phyloP scores from a whole-genome alignment of 2,113 vertebrate species.

The Trogon melanurus region DNA sequence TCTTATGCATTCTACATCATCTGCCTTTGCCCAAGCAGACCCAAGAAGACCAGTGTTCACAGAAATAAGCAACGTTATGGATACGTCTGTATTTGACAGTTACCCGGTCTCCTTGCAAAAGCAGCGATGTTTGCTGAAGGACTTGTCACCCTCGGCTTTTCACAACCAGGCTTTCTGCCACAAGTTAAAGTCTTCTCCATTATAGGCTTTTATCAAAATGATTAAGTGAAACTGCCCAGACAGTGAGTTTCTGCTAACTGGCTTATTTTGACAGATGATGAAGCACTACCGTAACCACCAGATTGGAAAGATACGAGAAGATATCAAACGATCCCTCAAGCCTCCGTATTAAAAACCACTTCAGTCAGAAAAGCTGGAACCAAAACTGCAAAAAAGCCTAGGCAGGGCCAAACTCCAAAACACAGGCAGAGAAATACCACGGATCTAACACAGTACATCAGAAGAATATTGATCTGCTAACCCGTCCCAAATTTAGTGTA shows the following conservation, averaged over 20 bases:
- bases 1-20: not conserved
- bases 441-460: not conserved
- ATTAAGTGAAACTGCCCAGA: not conserved
- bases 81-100: not conserved
- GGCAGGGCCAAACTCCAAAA: not conserved
- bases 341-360: not conserved
- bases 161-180: not conserved
- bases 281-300: not conserved
- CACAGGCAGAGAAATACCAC: not conserved
- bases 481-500: fast-evolving
- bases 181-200: not conserved
- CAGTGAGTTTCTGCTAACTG: not conserved
- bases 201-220: not conserved
- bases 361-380: not conserved
- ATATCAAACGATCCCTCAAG: not conserved
- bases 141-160: not conserved
- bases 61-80: not conserved
- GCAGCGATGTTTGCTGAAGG: not conserved
- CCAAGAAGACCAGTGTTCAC: not conserved
- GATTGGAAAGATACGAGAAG: not conserved
- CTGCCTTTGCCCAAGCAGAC: not conserved
- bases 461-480: not conserved
- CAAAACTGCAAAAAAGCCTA: not conserved
- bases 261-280: not conserved
- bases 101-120: not conserved